Conservation (phyloP, 2,113 vertebrate genomes). For the Ondatra zibethicus region DNA sequence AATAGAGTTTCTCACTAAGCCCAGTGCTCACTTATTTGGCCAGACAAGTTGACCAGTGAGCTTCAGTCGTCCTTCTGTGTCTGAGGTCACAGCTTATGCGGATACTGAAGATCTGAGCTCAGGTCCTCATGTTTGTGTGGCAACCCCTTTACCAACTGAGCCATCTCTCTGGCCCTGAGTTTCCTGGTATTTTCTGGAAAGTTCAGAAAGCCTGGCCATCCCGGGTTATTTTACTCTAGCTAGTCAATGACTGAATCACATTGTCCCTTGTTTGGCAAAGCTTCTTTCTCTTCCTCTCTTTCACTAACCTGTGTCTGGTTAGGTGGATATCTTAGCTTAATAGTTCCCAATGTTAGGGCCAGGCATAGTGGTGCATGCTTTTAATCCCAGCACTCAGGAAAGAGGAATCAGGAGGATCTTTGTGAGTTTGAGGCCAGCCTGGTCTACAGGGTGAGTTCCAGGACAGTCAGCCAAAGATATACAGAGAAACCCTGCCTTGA, state of each 20-base stretch:
- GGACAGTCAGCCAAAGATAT: no score
- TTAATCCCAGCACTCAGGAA: no score
- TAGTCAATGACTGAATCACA: not conserved
- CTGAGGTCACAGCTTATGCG: not conserved
- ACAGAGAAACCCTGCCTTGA: no score
- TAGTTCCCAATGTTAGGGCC: not conserved
- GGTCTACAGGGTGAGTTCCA: no score
- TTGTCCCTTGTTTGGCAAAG: not conserved
- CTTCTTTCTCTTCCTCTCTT: fast-evolving
- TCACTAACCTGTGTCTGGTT: not conserved
- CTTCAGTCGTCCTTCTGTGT: not conserved
- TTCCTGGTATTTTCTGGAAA: constrained; percentile 15
- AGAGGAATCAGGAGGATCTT: no score
- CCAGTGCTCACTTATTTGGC: not conserved
- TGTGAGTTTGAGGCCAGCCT: no score
- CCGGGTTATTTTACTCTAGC: not conserved
- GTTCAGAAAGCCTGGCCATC: not conserved
- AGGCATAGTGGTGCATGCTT: no score
- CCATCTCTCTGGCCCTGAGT: not conserved
- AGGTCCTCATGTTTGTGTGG: not conserved
- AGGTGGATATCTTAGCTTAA: not conserved
- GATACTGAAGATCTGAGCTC: not conserved
- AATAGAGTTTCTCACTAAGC: not conserved
- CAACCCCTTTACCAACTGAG: no score
- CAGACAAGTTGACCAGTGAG: not conserved